Evolutionary conservation across 2,888 invertebrate species (phyloP).

Genomic region (Dichetophora obliterata): DNA sequence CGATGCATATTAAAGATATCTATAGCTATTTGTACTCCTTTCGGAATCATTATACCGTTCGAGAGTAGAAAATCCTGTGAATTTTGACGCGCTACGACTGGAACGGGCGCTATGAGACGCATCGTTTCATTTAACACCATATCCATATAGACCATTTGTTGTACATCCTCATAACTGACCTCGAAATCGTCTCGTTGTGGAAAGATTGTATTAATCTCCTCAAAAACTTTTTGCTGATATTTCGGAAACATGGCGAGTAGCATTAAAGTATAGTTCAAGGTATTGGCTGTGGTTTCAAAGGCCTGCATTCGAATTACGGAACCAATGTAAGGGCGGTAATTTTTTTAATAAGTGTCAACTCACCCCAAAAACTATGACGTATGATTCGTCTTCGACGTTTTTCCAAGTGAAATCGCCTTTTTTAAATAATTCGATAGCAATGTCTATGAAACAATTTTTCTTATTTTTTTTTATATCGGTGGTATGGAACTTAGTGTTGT

Average conservation of each 20-base stretch:
- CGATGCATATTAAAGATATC: constrained; percentile 66
- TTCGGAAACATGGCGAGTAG: constrained; percentile 63
- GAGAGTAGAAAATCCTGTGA: constrained; percentile 56
- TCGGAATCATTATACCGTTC: constrained; percentile 60
- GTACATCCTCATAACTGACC: constrained; percentile 58
- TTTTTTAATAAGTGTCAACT: constrained; percentile 8
- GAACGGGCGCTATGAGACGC: constrained; percentile 64
- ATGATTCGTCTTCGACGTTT: constrained; percentile 64
- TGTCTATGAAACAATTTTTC: constrained; percentile 54
- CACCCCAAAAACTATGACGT: constrained; percentile 63
- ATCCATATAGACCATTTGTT: constrained; percentile 64
- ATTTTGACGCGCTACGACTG: constrained; percentile 60
- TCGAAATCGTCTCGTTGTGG: constrained; percentile 55
- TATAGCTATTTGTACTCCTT: constrained; percentile 62
- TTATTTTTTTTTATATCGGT: constrained; percentile 3
- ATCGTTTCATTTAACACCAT: constrained; percentile 65
- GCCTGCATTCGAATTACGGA: constrained; percentile 51
- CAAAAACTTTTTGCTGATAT: constrained; percentile 62
- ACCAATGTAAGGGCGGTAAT: no score
- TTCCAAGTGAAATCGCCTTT: constrained; percentile 57
- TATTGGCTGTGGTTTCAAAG: constrained; percentile 66
- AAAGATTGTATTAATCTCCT: constrained; percentile 59
- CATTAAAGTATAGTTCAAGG: constrained; percentile 57
- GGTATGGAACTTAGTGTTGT: constrained; percentile 13
- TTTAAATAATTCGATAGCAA: constrained; percentile 58